These are phyloP conservation scores for Diogma glabrata DNA, from an alignment of 2,888 invertebrate species.

Conservation along the genomic window DNA sequence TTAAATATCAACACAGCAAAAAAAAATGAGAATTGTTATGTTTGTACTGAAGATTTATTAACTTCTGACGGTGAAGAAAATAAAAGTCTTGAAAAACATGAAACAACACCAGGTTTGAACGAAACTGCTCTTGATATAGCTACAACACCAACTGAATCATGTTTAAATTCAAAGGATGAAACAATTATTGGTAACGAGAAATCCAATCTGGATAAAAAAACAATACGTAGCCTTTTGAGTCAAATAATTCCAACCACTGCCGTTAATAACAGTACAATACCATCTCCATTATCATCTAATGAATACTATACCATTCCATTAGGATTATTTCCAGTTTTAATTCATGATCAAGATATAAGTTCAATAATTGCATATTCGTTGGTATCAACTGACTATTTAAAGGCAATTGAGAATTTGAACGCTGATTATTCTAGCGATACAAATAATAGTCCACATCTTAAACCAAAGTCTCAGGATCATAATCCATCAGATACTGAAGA, in stretches of 20 bases:
- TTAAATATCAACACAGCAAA: constrained; percentile 24
- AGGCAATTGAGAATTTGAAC: constrained; percentile 40
- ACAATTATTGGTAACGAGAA: constrained; percentile 19
- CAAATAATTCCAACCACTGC: constrained; percentile 49
- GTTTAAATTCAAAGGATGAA: neutral
- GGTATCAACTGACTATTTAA: constrained; percentile 58
- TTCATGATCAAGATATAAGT: constrained; percentile 69
- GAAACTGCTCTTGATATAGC: neutral
- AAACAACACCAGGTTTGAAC: constrained; percentile 4
- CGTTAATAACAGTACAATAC: constrained; percentile 32
- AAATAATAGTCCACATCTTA: constrained; percentile 28
- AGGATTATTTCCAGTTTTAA: constrained; percentile 53
- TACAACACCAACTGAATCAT: neutral
- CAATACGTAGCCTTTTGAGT: constrained; percentile 54
- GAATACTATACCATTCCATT: constrained; percentile 60
- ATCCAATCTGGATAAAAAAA: constrained; percentile 41
- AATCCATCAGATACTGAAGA: constrained; percentile 3
- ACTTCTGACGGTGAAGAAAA: neutral
- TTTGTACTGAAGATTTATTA: constrained; percentile 30
- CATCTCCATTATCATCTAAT: constrained; percentile 48
- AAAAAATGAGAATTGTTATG: constrained; percentile 24
- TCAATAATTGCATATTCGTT: constrained; percentile 78
- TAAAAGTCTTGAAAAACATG: neutral
- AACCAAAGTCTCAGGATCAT: constrained; percentile 29
- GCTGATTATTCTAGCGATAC: constrained; percentile 15